A percentile compares a stretch with the other conserved stretches of the same genome.
Conservation (phyloP, 2,113 vertebrate species). For the Isurus oxyrinchus region DNA sequence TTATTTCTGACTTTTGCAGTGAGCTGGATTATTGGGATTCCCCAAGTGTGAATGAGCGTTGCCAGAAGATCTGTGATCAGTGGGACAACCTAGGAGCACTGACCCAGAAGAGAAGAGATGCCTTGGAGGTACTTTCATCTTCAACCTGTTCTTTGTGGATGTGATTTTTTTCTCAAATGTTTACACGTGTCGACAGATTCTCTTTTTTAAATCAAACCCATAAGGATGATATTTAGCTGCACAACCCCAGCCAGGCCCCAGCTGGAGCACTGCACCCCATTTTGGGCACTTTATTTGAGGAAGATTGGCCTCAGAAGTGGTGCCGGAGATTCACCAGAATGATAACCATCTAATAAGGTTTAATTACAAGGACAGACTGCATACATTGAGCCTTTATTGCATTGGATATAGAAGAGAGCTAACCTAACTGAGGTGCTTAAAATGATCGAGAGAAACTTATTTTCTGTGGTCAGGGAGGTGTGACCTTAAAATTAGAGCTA, state of each 20-base stretch:
- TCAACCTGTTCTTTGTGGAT: neutral
- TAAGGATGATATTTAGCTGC: neutral
- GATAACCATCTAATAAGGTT: neutral
- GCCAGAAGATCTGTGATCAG: conserved; percentile 96
- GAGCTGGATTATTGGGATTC: conserved; percentile 98
- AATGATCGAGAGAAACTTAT: neutral
- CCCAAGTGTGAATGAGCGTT: conserved; percentile 89
- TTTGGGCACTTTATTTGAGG: neutral
- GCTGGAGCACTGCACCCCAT: neutral
- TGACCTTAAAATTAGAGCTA: neutral
- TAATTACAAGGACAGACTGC: neutral
- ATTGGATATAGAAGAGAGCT: neutral
- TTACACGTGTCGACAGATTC: neutral
- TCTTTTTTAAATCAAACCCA: neutral
- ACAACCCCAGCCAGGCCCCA: neutral
- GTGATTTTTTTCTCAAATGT: neutral
- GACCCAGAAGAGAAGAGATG: conserved; percentile 90
- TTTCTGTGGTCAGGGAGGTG: neutral
- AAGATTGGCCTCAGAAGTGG: neutral
- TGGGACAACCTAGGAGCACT: conserved; percentile 87
- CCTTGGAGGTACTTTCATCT: conserved; percentile 71
- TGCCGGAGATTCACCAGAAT: neutral
- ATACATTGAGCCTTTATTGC: neutral
- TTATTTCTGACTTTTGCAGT: conserved; percentile 51
- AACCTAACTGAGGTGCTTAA: neutral